Evolutionary conservation across 2,797 vertebrate species (phyloP).

Genomic region (Notolabrus celidotus): DNA sequence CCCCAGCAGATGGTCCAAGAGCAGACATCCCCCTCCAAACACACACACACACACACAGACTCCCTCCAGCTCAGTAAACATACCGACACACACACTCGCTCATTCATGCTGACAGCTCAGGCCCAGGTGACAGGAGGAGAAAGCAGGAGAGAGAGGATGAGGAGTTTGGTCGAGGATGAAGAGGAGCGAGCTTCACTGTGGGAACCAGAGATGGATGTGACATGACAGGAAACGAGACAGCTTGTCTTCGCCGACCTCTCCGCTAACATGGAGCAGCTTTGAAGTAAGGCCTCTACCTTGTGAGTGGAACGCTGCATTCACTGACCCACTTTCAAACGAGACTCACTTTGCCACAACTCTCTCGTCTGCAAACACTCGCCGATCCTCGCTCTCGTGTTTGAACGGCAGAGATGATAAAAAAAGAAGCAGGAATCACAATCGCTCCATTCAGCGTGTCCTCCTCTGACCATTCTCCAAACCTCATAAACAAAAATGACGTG

Average conservation of each 20-base stretch:
- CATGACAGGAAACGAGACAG: slow-evolving; percentile 61
- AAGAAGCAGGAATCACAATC: slow-evolving; percentile 31
- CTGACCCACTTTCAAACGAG: slow-evolving; percentile 63
- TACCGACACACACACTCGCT: slow-evolving; percentile 28
- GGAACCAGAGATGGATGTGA: slow-evolving; percentile 51
- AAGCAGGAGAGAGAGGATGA: slow-evolving; percentile 30
- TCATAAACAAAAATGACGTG: slow-evolving; percentile 29
- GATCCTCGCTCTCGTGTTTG: slow-evolving; percentile 24
- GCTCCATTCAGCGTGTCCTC: slow-evolving; percentile 34
- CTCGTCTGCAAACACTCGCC: slow-evolving; percentile 33
- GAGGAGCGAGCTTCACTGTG: slow-evolving; percentile 28
- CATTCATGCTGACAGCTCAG: slow-evolving; percentile 44
- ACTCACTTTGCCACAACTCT: slow-evolving; percentile 16
- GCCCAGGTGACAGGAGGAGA: slow-evolving; percentile 60
- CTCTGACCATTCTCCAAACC: slow-evolving; percentile 20
- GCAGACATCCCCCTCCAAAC: slow-evolving; percentile 24
- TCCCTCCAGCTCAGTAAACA: slow-evolving; percentile 40
- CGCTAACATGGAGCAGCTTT: slow-evolving; percentile 41
- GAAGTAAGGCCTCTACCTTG: slow-evolving; percentile 58
- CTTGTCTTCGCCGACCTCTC: slow-evolving; percentile 26
- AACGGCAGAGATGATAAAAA: slow-evolving; percentile 16
- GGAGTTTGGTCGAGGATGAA: slow-evolving; percentile 17
- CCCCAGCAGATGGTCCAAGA: slow-evolving; percentile 79
- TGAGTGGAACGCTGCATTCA: slow-evolving; percentile 23
- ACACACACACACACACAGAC: slow-evolving; percentile 31